Conservation (phyloP, 2,888 invertebrate genomes). For the Thecophora atra region DNA sequence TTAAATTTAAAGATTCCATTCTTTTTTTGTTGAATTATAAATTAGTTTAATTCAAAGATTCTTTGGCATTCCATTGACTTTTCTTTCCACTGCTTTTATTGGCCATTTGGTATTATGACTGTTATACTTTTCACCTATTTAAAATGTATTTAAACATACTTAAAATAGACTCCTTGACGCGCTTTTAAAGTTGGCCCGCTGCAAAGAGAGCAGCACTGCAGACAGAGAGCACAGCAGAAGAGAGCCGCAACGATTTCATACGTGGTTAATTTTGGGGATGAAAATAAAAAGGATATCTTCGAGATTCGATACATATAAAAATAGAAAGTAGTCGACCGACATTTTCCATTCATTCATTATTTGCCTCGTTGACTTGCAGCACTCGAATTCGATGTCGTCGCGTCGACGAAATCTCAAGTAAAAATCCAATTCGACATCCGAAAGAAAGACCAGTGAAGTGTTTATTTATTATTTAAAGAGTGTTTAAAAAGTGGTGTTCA, state of each 20-base stretch:
- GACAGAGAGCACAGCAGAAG: background rate
- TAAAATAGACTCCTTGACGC: background rate
- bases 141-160: too few relatives aligned
- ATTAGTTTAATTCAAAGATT: too few relatives aligned
- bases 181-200: background rate
- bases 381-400: constrained; percentile 2
- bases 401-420: constrained; percentile 10
- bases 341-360: constrained; percentile 35
- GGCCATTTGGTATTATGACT: too few relatives aligned
- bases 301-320: constrained; percentile 34
- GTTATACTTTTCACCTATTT: too few relatives aligned
- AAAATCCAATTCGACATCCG: too few relatives aligned
- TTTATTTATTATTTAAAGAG: too few relatives aligned
- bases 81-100: too few relatives aligned
- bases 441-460: too few relatives aligned
- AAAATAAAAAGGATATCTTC: constrained; percentile 27
- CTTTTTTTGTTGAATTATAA: too few relatives aligned
- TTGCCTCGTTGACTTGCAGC: constrained; percentile 30
- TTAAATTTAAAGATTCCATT: too few relatives aligned
- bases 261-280: constrained; percentile 10
- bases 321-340: constrained; percentile 33
- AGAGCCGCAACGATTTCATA: constrained; percentile 1
- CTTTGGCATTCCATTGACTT: too few relatives aligned
- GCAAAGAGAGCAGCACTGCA: background rate
- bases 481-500: too few relatives aligned